These are phyloP conservation scores for Prionailurus viverrinus DNA, from an alignment of 2,113 vertebrate species.

Conservation along the genomic window DNA sequence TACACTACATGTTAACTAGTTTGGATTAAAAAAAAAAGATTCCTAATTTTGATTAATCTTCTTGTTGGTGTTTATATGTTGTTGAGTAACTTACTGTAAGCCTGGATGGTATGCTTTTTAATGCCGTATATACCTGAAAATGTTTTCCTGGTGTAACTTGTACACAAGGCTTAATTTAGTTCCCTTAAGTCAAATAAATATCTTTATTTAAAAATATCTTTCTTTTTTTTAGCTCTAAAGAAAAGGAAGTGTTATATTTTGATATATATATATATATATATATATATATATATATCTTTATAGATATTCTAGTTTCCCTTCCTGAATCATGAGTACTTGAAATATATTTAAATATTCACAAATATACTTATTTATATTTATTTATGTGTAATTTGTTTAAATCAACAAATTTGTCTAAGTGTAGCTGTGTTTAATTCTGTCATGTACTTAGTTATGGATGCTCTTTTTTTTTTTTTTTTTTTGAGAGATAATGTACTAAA, in stretches of 20 bases:
- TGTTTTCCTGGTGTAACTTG: not conserved
- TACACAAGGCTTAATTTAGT: not conserved
- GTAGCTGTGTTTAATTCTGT: not conserved
- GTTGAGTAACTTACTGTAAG: not conserved
- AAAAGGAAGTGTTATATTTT: not conserved
- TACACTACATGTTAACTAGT: too few relatives aligned
- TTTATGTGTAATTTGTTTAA: conserved; percentile 26
- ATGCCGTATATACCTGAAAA: not conserved
- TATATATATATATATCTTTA: not conserved
- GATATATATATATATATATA: fast-evolving
- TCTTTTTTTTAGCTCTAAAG: not conserved
- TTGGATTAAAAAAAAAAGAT: not conserved
- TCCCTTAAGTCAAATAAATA: not conserved
- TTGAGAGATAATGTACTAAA: not conserved
- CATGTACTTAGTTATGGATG: not conserved
- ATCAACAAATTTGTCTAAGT: not conserved
- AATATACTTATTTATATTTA: not conserved
- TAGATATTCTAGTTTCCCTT: not conserved
- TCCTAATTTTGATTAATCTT: conserved; percentile 14
- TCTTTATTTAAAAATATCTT: conserved; percentile 18
- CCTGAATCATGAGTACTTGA: not conserved
- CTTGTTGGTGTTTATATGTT: not conserved
- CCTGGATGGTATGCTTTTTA: not conserved
- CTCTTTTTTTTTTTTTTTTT: not conserved
- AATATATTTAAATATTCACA: not conserved